Evolutionary conservation across 2,113 vertebrate genomes (phyloP).

Genomic region (Chloebia gouldiae): DNA sequence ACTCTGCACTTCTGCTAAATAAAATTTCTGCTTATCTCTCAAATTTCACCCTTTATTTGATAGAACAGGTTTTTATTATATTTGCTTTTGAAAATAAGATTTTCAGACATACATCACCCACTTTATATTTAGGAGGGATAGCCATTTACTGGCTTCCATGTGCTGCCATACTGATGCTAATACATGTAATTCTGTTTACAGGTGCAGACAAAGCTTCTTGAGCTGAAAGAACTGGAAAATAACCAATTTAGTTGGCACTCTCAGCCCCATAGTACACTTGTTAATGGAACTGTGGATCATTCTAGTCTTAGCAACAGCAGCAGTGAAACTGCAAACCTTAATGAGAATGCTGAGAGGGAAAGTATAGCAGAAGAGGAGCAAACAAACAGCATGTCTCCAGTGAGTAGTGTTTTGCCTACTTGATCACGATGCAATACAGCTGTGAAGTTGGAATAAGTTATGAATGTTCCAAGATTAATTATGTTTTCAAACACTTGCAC

Average conservation of each 20-base stretch:
- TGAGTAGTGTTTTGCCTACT: slow-evolving; percentile 63
- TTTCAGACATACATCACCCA: neutral
- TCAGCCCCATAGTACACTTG: slow-evolving; percentile 78
- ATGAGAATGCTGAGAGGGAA: slow-evolving; percentile 72
- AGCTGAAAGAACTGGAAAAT: slow-evolving; percentile 85
- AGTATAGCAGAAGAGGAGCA: slow-evolving; percentile 70
- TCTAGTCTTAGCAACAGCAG: slow-evolving; percentile 82
- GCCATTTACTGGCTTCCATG: neutral
- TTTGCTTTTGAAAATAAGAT: neutral
- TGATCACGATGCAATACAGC: neutral
- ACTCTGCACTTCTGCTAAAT: neutral
- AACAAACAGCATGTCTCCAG: slow-evolving; percentile 67
- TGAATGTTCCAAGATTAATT: neutral
- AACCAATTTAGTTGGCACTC: slow-evolving; percentile 84
- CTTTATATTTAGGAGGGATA: neutral
- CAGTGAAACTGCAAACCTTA: slow-evolving; percentile 79
- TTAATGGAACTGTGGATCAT: slow-evolving; percentile 82
- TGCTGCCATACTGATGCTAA: neutral
- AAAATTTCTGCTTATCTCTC: neutral
- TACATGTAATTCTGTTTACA: slow-evolving; percentile 62
- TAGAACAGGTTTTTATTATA: neutral
- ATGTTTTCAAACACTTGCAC: slow-evolving; percentile 11
- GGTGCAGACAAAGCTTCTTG: slow-evolving; percentile 87
- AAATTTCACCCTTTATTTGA: neutral
- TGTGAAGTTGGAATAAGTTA: slow-evolving; percentile 2